Evolutionary conservation across 2,888 invertebrate genomes (phyloP), one percentile per base, ranked within the genome.

Genomic region (Yponomeuta evonymella): DNA sequence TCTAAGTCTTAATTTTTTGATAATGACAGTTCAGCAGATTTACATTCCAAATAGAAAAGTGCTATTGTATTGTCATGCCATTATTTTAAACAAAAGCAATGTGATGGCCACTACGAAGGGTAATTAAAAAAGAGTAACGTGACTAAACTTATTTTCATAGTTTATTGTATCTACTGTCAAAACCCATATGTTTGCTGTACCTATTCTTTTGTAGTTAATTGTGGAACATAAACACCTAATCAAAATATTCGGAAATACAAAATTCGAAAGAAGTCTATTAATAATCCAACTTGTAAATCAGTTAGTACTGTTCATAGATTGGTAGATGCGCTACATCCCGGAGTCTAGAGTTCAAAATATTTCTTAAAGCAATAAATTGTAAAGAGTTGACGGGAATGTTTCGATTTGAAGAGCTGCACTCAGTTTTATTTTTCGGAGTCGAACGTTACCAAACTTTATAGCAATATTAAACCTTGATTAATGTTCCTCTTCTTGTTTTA

Each of bases 401-500:
- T 83, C 80, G 84, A 93, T 93, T 93, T 93, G 92, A 93, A 92
- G 86, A 92, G 91, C 93, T 92, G 92, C 93, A 93, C 92, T 88
- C 80, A 71, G 80, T 85, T 86, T 87, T 80, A 82, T 86, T 86
- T 88, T 79, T 83, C 81, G 83, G 85, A 87, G 85, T 87, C 83
- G 81, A 86, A 85, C 83, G 89, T 92, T 92, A 92, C 92, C 92
- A 89, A 86, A 86, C 87, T 80, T 80, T 82, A 86, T 88, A 90
- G 88, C 87, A 87, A 90, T 90, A 90, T 85, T 82, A 84, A 88
- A 92, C 89, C 90, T 89, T 91, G 81, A 90, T 89, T 87, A 85
- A 93, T 92, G 93, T 92, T 93, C 92, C 93, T 92, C 91, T 89
- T 89, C 88, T 92, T 92, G 80, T 92, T 89, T 92, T 93, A 92